These are phyloP conservation scores for Thalassoma bifasciatum DNA, from an alignment of 2,113 vertebrate genomes.

Conservation along the genomic window DNA sequence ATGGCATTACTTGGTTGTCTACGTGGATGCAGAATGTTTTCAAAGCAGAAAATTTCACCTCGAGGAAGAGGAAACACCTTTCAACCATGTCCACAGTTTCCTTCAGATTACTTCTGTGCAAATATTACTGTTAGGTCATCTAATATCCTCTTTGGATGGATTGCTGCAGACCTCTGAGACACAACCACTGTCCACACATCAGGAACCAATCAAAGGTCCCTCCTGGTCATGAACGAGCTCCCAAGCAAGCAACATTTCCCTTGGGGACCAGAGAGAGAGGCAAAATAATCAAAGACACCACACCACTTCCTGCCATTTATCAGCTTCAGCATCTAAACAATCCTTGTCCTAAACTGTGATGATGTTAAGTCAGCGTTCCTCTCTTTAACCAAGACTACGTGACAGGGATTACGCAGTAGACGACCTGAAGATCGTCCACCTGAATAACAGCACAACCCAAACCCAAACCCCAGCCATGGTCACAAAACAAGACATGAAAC, in stretches of 20 bases:
- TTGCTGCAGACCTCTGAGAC: constrained; percentile 66
- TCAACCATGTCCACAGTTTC: constrained; percentile 40
- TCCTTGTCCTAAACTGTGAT: constrained; percentile 24
- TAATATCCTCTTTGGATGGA: constrained; percentile 78
- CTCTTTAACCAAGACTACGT: constrained; percentile 40
- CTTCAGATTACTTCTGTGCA: constrained; percentile 55
- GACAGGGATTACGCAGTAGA: constrained; percentile 12
- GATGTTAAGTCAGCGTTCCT: constrained; percentile 44
- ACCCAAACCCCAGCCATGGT: constrained; percentile 53
- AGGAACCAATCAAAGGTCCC: constrained; percentile 77
- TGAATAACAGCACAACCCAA: constrained; percentile 60
- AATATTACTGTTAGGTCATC: constrained; percentile 77
- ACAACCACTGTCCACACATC: constrained; percentile 70
- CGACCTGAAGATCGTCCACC: constrained; percentile 9
- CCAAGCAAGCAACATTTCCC: constrained; percentile 66
- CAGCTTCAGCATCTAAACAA: constrained; percentile 44
- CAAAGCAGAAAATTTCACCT: background rate
- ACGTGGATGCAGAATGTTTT: constrained; percentile 1
- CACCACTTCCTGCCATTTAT: constrained; percentile 73
- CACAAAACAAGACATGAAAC: constrained; percentile 25
- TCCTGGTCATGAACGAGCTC: constrained; percentile 57
- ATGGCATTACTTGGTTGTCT: background rate
- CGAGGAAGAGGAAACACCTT: constrained; percentile 10
- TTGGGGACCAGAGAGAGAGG: constrained; percentile 73
- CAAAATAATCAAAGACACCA: constrained; percentile 77